Evolutionary conservation across 2,113 vertebrate genomes (phyloP).

Genomic region (Lophura nycthemera): DNA sequence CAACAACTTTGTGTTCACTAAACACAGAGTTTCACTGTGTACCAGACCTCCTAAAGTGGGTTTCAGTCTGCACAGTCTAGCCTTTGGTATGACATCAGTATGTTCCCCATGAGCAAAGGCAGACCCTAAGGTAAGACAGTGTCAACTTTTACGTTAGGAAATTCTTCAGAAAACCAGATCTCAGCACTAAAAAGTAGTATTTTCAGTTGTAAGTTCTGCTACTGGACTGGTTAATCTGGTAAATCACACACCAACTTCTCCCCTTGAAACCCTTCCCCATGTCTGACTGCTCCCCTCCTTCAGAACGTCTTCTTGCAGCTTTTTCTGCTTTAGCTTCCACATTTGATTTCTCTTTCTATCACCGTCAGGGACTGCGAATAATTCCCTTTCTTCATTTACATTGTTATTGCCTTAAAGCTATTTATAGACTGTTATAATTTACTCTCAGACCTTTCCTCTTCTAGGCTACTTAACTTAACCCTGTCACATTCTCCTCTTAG

Average conservation of each 20-base stretch:
- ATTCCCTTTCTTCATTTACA: slow-evolving; percentile 12
- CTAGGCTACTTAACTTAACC: neutral
- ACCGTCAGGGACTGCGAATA: neutral
- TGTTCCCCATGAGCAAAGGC: neutral
- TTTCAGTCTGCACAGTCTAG: neutral
- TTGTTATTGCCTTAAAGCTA: slow-evolving; percentile 7
- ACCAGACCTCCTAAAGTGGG: neutral
- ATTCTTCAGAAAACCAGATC: neutral
- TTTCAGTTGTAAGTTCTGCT: neutral
- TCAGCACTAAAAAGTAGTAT: neutral
- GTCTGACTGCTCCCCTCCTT: neutral
- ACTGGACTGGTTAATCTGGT: neutral
- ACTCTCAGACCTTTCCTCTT: neutral
- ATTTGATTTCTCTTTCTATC: neutral
- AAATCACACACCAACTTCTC: neutral
- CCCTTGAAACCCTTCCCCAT: neutral
- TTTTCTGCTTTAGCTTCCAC: neutral
- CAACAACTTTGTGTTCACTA: neutral
- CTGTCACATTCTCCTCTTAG: neutral
- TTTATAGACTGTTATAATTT: slow-evolving; percentile 4
- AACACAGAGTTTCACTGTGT: neutral
- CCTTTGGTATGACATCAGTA: neutral
- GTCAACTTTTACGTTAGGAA: neutral
- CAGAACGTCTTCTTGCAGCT: neutral
- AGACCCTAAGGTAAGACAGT: neutral